Base-by-base conservation (phyloP, 1,140 invertebrate species). In the Samia ricini region DNA sequence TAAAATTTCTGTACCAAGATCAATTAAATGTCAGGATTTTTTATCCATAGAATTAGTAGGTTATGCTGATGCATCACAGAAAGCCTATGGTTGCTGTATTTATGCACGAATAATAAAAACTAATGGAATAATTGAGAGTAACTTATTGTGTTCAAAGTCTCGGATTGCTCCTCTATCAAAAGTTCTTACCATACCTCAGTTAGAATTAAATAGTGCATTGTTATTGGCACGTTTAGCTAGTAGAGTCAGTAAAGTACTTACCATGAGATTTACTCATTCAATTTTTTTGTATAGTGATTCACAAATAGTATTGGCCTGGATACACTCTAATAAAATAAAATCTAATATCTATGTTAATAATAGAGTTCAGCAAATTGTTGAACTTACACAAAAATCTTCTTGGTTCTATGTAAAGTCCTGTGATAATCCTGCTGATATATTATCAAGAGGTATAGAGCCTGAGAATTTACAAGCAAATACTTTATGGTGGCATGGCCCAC, bases 291-390 rank as follows among this genome's bases (percentile, higher is more conserved):
- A 49, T 70, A 72, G 75, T 7, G 89, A 91, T 69, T 90, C 86
- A 15, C 74, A 71, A 21, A 78, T 89, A 22, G 76, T 76, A 1
- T 56, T 91, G 10, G 29, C 70, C 2, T 91, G 88, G 86, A 66
- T 91, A 2, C 59, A 65, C 22, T 60, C 60, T 12, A 18, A 64
- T 5, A 64, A 74, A 10, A 42, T 66, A n/a, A 64, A 63, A 8
- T 76, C 63, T 64, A 79, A 83, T 67, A 68, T 68, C 1, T 89
- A 79, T 69, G 79, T 90, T 2, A 69, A 55, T 7, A 88, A 91
- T 69, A 64, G 83, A 52, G 80, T 88, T 0, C 59, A 62, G 29
- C 55, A 79, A 66, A 86, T 91, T 55, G 74, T 77, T 36, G 64
- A 76, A 23, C 18, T 74, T 2, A 64, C 52, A 51, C 64, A 59